These are phyloP conservation scores for Notoglanidium macrostoma DNA, from an alignment of 2,797 vertebrate genomes.

Conservation along the genomic window DNA sequence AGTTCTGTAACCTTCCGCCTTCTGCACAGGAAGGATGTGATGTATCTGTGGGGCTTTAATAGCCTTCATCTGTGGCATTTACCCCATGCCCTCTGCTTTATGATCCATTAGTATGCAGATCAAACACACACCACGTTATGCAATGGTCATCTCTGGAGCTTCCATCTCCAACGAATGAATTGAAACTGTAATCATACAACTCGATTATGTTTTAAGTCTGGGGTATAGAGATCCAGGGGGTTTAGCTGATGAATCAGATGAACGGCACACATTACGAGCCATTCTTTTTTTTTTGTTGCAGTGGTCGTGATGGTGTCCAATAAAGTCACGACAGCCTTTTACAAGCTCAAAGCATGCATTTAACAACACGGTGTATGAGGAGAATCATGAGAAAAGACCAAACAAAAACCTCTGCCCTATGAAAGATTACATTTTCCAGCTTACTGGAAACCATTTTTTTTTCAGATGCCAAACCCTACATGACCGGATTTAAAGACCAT, in stretches of 20 bases:
- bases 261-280: not conserved
- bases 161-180: constrained; percentile 14
- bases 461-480: constrained; percentile 61
- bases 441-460: constrained; percentile 62
- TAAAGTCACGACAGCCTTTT: constrained; percentile 51
- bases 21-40: not conserved
- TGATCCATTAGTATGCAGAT: constrained; percentile 45
- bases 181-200: constrained; percentile 15
- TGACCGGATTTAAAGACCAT: constrained; percentile 40
- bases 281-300: constrained; percentile 57
- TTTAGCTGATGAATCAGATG: constrained; percentile 3
- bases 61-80: constrained; percentile 58
- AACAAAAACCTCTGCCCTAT: constrained; percentile 44
- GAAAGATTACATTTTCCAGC: constrained; percentile 40
- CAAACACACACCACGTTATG: constrained; percentile 20
- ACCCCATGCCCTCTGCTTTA: constrained; percentile 51
- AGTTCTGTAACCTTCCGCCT: constrained; percentile 32
- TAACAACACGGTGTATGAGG: constrained; percentile 35
- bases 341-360: constrained; percentile 44
- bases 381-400: constrained; percentile 16
- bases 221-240: not conserved
- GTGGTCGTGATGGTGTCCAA: constrained; percentile 53
- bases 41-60: constrained; percentile 24
- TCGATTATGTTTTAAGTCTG: not conserved
- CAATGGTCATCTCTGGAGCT: constrained; percentile 13